These are phyloP conservation scores for Schizopygopsis malacanthus DNA, from an alignment of 2,797 vertebrate species.

Conservation along the genomic window DNA sequence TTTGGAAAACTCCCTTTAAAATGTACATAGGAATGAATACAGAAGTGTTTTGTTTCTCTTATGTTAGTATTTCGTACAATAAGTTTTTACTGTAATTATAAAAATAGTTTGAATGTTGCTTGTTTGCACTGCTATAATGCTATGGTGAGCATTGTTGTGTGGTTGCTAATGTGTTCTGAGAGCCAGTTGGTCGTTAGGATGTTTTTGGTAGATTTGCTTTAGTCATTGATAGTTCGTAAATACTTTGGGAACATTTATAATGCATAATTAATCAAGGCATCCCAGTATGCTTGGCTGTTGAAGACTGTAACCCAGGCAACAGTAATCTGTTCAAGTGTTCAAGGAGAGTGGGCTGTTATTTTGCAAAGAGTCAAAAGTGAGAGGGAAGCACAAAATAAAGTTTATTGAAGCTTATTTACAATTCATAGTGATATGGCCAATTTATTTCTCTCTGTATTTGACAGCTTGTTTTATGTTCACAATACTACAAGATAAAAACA, in stretches of 20 bases:
- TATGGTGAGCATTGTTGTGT: background rate
- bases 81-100: background rate
- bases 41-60: background rate
- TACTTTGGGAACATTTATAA: background rate
- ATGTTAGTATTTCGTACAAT: background rate
- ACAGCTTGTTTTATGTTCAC: constrained; percentile 35
- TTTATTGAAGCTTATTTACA: constrained; percentile 27
- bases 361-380: constrained; percentile 31
- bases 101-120: background rate
- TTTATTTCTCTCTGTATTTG: constrained; percentile 24
- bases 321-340: constrained; percentile 2
- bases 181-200: background rate
- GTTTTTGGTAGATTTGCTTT: background rate
- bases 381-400: background rate
- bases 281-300: background rate
- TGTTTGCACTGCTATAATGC: background rate
- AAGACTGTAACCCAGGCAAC: background rate
- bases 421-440: constrained; percentile 14
- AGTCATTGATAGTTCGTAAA: background rate
- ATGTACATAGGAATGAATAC: background rate
- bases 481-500: constrained; percentile 30
- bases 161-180: background rate
- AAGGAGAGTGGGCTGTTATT: background rate
- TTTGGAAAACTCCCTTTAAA: background rate
- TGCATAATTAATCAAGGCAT: constrained; percentile 6